Evolutionary conservation across 2,888 invertebrate species (phyloP).

Genomic region (Adela reaumurella): DNA sequence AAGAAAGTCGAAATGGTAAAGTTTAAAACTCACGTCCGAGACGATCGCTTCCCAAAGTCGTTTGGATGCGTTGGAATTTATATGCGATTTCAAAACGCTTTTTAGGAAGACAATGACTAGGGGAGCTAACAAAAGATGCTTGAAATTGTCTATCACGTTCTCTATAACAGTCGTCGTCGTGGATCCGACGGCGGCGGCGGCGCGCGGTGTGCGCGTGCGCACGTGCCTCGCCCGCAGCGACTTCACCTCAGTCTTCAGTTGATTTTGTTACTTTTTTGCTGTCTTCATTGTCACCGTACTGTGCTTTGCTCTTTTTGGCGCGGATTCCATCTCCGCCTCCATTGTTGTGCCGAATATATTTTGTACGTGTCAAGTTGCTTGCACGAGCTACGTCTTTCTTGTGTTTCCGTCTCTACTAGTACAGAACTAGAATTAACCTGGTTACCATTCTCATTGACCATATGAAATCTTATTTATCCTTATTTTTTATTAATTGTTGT

Average conservation of each 20-base stretch:
- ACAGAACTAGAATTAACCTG: too few relatives aligned
- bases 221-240: not conserved
- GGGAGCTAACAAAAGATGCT: not conserved
- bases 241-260: too few relatives aligned
- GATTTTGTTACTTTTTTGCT: too few relatives aligned
- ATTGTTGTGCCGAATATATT: not conserved
- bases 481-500: too few relatives aligned
- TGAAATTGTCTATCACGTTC: not conserved
- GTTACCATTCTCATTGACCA: too few relatives aligned
- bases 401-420: too few relatives aligned
- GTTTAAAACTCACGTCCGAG: not conserved
- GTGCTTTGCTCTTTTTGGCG: not conserved
- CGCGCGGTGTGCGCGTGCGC: not conserved
- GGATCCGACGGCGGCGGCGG: too few relatives aligned
- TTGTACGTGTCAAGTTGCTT: not conserved
- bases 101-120: not conserved
- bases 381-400: too few relatives aligned
- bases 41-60: not conserved
- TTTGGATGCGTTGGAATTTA: not conserved
- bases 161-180: not conserved
- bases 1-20: too few relatives aligned
- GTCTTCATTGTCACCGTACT: not conserved
- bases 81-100: not conserved
- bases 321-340: not conserved
- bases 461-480: too few relatives aligned